These are phyloP conservation scores for Diorhabda sublineata DNA, from an alignment of 1,140 invertebrate species.

Conservation along the genomic window DNA sequence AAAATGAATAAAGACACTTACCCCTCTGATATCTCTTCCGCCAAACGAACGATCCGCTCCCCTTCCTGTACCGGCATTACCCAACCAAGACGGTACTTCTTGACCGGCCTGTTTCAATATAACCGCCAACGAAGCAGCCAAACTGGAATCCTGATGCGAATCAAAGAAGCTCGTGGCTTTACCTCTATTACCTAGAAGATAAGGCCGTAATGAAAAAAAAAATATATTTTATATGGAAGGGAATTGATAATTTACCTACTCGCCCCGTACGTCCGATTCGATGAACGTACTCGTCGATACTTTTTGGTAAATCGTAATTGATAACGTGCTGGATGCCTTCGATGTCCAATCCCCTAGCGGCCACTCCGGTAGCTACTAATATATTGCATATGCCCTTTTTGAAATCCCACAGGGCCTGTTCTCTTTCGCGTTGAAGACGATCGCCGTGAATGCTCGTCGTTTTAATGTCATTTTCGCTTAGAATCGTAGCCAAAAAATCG, in stretches of 20 bases:
- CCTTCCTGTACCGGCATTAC: conserved; percentile 45
- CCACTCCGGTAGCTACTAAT: conserved; percentile 90
- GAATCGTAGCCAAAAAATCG: conserved; percentile 76
- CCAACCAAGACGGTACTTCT: conserved; percentile 60
- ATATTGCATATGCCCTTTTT: conserved; percentile 67
- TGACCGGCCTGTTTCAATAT: conserved; percentile 67
- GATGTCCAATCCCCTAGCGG: conserved; percentile 71
- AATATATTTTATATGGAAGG: background rate
- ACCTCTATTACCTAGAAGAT: conserved; percentile 64
- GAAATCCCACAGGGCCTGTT: conserved; percentile 83
- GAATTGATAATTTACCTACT: conserved; percentile 58
- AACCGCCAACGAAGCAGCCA: conserved; percentile 65
- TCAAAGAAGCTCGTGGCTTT: conserved; percentile 87
- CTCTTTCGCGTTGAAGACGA: conserved; percentile 81
- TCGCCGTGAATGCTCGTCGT: conserved; percentile 94
- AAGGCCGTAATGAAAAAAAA: background rate
- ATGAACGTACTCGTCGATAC: conserved; percentile 92
- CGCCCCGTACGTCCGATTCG: conserved; percentile 91
- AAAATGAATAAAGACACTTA: conserved; percentile 15
- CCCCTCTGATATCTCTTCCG: conserved; percentile 52
- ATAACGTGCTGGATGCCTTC: conserved; percentile 70
- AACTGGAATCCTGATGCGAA: conserved; percentile 51
- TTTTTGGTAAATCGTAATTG: conserved; percentile 86
- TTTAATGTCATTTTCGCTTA: conserved; percentile 54
- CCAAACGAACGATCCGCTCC: conserved; percentile 47